phyloP scores from a whole-genome alignment of 2,113 vertebrate genomes.

The Dicrurus megarhynchus region DNA sequence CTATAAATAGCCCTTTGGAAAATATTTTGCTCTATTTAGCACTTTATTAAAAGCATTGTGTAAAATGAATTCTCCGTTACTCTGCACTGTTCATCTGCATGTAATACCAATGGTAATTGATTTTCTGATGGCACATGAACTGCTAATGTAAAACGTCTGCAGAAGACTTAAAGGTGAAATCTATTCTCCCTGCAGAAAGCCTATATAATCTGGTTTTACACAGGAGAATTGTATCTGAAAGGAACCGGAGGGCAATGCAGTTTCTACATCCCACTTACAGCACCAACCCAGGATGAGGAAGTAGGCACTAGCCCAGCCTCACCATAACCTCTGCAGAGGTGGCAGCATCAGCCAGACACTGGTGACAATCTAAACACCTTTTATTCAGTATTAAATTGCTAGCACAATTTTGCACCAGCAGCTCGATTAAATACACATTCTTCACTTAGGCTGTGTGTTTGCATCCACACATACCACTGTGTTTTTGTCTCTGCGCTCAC shows the following conservation, averaged over 20 bases:
- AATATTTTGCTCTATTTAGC: slow-evolving; percentile 70
- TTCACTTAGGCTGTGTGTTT: background rate
- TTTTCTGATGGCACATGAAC: slow-evolving; percentile 48
- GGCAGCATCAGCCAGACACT: background rate
- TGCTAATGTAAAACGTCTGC: slow-evolving; percentile 40
- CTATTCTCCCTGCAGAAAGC: slow-evolving; percentile 10
- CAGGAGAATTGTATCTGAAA: background rate
- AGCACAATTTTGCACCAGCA: background rate
- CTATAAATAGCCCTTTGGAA: slow-evolving; percentile 63
- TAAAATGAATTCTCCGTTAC: slow-evolving; percentile 56
- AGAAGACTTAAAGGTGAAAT: slow-evolving; percentile 44
- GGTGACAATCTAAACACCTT: background rate
- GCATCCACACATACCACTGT: background rate
- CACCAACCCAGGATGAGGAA: background rate
- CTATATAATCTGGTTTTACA: background rate
- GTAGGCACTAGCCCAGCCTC: background rate
- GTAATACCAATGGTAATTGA: slow-evolving; percentile 44
- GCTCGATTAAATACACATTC: background rate
- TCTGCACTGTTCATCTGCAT: slow-evolving; percentile 44
- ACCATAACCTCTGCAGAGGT: background rate
- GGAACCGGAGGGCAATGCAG: accelerated
- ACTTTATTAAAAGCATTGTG: slow-evolving; percentile 61
- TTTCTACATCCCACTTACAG: background rate
- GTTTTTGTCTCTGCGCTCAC: background rate
- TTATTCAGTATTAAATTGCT: background rate